Evolutionary conservation across 2,113 vertebrate species (phyloP), one percentile per base, ranked within the genome.

Genomic region (Orthonyx spaldingii): DNA sequence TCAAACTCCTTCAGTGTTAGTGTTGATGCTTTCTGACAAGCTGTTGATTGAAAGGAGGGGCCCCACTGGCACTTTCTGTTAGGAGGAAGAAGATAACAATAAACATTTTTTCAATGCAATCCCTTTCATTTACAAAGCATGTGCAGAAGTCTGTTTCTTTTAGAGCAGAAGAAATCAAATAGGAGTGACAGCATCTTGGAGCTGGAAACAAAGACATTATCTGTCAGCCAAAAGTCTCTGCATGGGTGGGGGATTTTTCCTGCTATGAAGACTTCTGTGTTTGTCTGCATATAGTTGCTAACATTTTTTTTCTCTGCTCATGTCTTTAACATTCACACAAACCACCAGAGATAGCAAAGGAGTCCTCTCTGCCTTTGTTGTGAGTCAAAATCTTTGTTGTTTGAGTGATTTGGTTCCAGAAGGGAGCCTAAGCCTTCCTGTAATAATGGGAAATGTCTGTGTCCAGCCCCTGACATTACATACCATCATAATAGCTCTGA

Each of bases 161-260:
- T 66, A 68, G n/a, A 77, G 50, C 26, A 55, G 69, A 64, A 81
- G 77, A 63, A 94, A 84, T 81, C 27, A 87, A 92, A 68, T 6
- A 39, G 59, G 46, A 88, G 21, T 84, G 92, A 84, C 85, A 81
- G 84, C 64, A 71, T 90, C 72, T 89, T 89, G 96, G 93, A 94
- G 56, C 84, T 64, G 56, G 71, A 89, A 96, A 87, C 86, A 95
- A 94, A 94, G 77, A 59, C 52, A 33, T 66, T 60, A 14, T 81
- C 76, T 44, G 63, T 64, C 86, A 92, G 89, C 87, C 89, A 93
- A n/a, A 92, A 92, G 22, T 50, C 39, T 91, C 71, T 47, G 19
- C 35, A 64, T 47, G 77, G 33, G 35, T 56, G 72, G 52, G 92
- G 80, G 80, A 74, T 60, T 91, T 93, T 84, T 84, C 56, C 81